A percentile compares a stretch with the other conserved stretches of the same genome.
These are phyloP conservation scores for Saccopteryx bilineata DNA, from an alignment of 2,113 vertebrate species.

Conservation along the genomic window DNA sequence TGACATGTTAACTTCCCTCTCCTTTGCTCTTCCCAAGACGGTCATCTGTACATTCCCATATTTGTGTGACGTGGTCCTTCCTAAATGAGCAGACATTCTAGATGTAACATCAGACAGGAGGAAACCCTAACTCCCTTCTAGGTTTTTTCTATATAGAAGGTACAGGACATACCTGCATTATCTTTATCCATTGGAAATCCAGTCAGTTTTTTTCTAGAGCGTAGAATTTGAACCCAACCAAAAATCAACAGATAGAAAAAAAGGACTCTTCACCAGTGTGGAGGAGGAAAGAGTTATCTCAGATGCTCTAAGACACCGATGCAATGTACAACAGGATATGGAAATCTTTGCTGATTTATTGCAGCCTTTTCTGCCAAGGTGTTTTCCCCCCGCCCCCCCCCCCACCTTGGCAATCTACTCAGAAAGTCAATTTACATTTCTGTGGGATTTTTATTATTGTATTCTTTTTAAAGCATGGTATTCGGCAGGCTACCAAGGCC, in stretches of 20 bases:
- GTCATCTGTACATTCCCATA: not conserved
- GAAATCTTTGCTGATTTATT: not conserved
- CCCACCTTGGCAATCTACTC: not conserved
- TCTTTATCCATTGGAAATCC: not conserved
- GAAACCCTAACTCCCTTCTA: not conserved
- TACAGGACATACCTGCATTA: not conserved
- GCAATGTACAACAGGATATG: not conserved
- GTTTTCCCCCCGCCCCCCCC: accelerated
- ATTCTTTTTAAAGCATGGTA: slow-evolving; percentile 42
- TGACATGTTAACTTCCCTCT: not conserved
- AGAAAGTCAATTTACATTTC: slow-evolving; percentile 46
- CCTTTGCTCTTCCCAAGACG: not conserved
- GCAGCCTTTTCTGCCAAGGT: not conserved
- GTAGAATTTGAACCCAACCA: not conserved
- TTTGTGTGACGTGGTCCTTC: not conserved
- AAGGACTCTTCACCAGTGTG: not conserved
- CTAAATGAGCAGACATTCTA: not conserved
- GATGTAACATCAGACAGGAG: not conserved
- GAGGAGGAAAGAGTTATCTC: not conserved
- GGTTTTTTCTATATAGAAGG: not conserved
- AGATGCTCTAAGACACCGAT: not conserved
- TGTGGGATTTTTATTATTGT: slow-evolving; percentile 37
- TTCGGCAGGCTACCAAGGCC: not conserved
- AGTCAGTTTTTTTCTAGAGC: not conserved
- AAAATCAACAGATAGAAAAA: not conserved